phyloP scores from a whole-genome alignment of 2,888 invertebrate genomes.

The Drosophila nr. fundita region DNA sequence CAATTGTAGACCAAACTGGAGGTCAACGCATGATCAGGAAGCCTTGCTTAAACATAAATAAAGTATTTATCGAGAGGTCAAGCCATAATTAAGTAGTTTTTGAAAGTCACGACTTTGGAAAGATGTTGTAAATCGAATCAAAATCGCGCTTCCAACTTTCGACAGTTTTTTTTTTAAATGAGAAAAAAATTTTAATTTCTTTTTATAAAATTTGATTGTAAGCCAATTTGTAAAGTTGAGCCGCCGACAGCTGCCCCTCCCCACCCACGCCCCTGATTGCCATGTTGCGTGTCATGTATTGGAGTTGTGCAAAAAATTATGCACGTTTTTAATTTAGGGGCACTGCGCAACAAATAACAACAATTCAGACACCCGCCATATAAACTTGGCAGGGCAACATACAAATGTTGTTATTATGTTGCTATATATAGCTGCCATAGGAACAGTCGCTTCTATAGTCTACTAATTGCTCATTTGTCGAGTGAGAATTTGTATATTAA shows the following conservation, averaged over 20 bases:
- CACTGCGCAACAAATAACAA: conserved; percentile 53
- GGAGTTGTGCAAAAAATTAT: conserved; percentile 37
- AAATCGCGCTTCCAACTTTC: not conserved
- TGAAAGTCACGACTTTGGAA: not conserved
- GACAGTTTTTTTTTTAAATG: not conserved
- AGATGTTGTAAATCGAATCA: not conserved
- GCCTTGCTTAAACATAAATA: not conserved
- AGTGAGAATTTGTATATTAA: not conserved
- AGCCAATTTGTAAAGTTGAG: not conserved
- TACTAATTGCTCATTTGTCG: not conserved
- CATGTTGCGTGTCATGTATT: conserved; percentile 70
- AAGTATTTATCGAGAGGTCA: not conserved
- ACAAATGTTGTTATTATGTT: not conserved
- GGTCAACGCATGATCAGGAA: not conserved
- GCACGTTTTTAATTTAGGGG: conserved; percentile 38
- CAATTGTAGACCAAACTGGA: not conserved
- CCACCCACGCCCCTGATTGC: conserved; percentile 14
- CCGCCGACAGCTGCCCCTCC: not conserved
- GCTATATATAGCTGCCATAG: not conserved
- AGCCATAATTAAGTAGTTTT: not conserved
- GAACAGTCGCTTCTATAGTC: not conserved
- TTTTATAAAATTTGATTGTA: not conserved
- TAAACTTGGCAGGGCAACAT: not conserved
- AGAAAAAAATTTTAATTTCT: not conserved
- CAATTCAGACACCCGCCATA: conserved; percentile 27